These are phyloP conservation scores for Caenorhabditis panamensis DNA, from an alignment of 2,888 invertebrate genomes.

Conservation along the genomic window DNA sequence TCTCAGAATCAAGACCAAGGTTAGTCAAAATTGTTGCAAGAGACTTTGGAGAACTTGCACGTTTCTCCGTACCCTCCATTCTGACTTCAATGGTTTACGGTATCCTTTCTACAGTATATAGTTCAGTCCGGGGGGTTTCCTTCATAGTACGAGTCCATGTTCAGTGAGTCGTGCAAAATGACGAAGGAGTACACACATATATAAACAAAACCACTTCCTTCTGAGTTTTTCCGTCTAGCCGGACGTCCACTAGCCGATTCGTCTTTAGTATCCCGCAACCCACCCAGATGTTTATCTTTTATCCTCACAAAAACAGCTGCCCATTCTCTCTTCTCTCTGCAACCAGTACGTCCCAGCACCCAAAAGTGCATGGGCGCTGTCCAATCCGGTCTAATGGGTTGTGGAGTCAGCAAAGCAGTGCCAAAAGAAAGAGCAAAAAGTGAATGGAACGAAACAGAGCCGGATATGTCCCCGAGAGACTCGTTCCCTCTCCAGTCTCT, in stretches of 20 bases:
- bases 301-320: neutral
- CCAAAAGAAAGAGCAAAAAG: slow-evolving; percentile 25
- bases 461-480: slow-evolving; percentile 48
- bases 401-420: neutral
- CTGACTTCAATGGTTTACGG: too few relatives aligned
- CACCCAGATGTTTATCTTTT: slow-evolving; percentile 7
- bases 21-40: too few relatives aligned
- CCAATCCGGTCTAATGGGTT: slow-evolving; percentile 48
- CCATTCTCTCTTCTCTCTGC: slow-evolving; percentile 2
- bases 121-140: too few relatives aligned
- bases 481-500: slow-evolving; percentile 30
- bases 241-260: too few relatives aligned
- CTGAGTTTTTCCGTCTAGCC: slow-evolving; percentile 14
- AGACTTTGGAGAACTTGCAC: too few relatives aligned
- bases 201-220: slow-evolving; percentile 11
- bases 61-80: too few relatives aligned
- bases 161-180: slow-evolving; percentile 9
- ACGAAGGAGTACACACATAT: neutral
- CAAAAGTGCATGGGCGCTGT: slow-evolving; percentile 20
- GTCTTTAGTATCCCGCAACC: too few relatives aligned
- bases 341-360: neutral
- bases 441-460: slow-evolving; percentile 19
- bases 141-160: neutral
- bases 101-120: too few relatives aligned
- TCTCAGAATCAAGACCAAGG: neutral